Evolutionary conservation across 2,797 vertebrate genomes (phyloP).

Genomic region (Enteromius trimaculatus): DNA sequence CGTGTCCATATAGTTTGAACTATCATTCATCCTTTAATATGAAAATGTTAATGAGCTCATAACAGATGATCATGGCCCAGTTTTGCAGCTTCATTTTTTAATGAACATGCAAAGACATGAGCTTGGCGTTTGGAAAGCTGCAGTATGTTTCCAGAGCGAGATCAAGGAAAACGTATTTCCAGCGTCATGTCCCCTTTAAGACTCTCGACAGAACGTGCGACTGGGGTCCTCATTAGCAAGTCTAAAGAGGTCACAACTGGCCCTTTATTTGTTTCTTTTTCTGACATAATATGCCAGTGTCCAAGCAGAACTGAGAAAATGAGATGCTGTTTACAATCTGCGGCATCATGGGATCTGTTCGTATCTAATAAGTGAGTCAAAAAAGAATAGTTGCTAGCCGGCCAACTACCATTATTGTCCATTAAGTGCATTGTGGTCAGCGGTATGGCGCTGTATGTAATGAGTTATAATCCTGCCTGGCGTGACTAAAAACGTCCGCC

Average conservation of each 20-base stretch:
- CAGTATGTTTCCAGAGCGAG: neutral
- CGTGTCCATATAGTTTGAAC: neutral
- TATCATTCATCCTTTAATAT: neutral
- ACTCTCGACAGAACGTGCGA: constrained; percentile 21
- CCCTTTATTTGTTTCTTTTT: constrained; percentile 36
- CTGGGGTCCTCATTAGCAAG: constrained; percentile 53
- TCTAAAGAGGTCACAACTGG: constrained; percentile 56
- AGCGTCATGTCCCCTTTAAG: constrained; percentile 27
- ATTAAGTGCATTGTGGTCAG: constrained; percentile 44
- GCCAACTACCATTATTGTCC: constrained; percentile 40
- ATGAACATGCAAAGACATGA: neutral
- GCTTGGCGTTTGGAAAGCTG: neutral
- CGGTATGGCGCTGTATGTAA: constrained; percentile 28
- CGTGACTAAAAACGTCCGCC: neutral
- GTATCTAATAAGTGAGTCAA: constrained; percentile 38
- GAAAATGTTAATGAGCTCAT: neutral
- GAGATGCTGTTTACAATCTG: constrained; percentile 30
- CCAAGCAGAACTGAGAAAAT: constrained; percentile 45
- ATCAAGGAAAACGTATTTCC: neutral
- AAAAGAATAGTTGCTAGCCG: constrained; percentile 31
- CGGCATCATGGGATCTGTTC: constrained; percentile 22
- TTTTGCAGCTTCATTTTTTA: neutral
- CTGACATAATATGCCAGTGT: constrained; percentile 39
- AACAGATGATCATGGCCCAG: neutral
- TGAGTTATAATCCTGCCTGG: constrained; percentile 45